phyloP scores from a whole-genome alignment of 2,797 vertebrate species.

The Buphagus erythrorhynchus region DNA sequence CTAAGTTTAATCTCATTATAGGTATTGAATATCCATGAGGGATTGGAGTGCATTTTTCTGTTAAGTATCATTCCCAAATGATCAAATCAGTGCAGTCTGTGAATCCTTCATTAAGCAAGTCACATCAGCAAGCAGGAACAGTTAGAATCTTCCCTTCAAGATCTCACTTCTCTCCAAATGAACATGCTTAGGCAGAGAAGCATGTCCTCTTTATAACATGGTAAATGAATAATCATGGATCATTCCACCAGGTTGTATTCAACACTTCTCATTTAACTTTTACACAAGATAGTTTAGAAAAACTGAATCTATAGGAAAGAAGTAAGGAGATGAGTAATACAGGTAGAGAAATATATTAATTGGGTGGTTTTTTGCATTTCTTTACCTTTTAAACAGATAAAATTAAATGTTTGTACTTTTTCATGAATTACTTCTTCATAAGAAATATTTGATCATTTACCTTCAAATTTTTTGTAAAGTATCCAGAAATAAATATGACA shows the following conservation, averaged over 20 bases:
- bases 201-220: fast-evolving
- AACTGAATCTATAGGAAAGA: background rate
- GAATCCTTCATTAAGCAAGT: background rate
- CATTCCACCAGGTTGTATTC: background rate
- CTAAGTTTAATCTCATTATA: background rate
- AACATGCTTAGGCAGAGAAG: background rate
- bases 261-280: background rate
- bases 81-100: background rate
- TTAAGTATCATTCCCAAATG: background rate
- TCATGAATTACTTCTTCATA: background rate
- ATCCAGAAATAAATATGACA: background rate
- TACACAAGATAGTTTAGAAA: background rate
- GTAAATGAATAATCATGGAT: background rate
- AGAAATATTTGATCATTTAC: background rate
- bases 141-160: background rate
- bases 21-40: background rate
- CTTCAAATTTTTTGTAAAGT: background rate
- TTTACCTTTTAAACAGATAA: background rate
- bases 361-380: background rate
- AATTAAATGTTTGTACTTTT: background rate
- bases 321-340: background rate
- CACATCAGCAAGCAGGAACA: background rate
- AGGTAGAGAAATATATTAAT: background rate
- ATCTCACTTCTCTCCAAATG: background rate
- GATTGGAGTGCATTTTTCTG: background rate